These are phyloP conservation scores for Mesitornis unicolor DNA, from an alignment of 2,113 vertebrate species.

Conservation along the genomic window DNA sequence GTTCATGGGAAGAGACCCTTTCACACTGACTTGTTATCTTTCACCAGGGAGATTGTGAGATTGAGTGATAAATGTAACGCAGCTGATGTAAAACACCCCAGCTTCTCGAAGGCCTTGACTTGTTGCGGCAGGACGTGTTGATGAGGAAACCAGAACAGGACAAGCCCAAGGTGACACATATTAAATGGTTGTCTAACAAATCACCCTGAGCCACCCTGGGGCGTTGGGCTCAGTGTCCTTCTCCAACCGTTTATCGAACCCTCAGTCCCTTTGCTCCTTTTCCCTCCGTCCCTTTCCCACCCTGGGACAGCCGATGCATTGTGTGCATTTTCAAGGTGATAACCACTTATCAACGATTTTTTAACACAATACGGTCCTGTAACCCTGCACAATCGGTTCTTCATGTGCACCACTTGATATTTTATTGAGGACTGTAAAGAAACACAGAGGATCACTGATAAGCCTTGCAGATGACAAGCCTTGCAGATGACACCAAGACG, in stretches of 20 bases:
- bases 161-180: not conserved
- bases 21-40: constrained; percentile 16
- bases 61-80: not conserved
- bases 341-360: not conserved
- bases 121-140: not conserved
- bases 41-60: not conserved
- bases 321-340: not conserved
- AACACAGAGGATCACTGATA: not conserved
- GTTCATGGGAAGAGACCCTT: constrained; percentile 37
- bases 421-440: not conserved
- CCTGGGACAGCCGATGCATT: fast-evolving
- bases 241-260: not conserved
- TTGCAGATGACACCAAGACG: not conserved
- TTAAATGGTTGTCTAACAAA: not conserved
- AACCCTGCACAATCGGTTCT: not conserved
- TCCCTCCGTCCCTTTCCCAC: not conserved
- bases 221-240: not conserved
- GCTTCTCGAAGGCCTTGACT: not conserved
- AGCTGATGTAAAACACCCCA: not conserved
- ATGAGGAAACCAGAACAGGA: not conserved
- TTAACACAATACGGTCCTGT: not conserved
- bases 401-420: not conserved
- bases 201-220: not conserved
- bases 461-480: not conserved
- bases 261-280: not conserved